A percentile compares a stretch with the other conserved stretches of the same genome.
These are phyloP conservation scores for Apamea anceps DNA, from an alignment of 2,888 invertebrate genomes.

Conservation along the genomic window DNA sequence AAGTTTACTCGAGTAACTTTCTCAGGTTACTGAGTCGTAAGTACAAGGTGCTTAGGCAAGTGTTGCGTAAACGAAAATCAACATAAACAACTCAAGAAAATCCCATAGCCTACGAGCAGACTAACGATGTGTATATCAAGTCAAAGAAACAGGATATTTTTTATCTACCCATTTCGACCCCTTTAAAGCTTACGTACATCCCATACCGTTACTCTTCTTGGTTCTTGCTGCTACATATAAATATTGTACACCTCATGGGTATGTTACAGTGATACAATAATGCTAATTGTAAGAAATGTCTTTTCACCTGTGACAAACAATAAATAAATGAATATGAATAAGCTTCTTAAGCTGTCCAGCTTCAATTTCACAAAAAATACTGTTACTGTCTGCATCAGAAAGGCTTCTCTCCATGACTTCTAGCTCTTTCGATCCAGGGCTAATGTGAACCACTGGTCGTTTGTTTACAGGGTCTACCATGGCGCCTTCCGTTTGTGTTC, in stretches of 20 bases:
- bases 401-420: not conserved
- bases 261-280: too few species aligned
- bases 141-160: not conserved
- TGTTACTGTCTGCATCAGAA: too few species aligned
- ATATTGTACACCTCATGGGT: too few species aligned
- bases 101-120: not conserved
- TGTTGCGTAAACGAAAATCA: not conserved
- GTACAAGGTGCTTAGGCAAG: not conserved
- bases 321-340: too few species aligned
- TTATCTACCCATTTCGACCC: not conserved
- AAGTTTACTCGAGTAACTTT: not conserved
- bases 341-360: not conserved
- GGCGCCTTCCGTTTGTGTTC: too few species aligned
- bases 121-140: not conserved
- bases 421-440: not conserved
- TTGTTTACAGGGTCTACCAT: too few species aligned
- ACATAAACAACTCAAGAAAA: not conserved
- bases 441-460: too few species aligned
- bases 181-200: not conserved
- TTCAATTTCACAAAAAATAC: not conserved
- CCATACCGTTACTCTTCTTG: not conserved
- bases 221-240: not conserved
- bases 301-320: too few species aligned
- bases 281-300: too few species aligned
- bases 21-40: not conserved